These are phyloP conservation scores for Petrocephalus sullivani DNA, from an alignment of 2,797 vertebrate species.

Conservation along the genomic window DNA sequence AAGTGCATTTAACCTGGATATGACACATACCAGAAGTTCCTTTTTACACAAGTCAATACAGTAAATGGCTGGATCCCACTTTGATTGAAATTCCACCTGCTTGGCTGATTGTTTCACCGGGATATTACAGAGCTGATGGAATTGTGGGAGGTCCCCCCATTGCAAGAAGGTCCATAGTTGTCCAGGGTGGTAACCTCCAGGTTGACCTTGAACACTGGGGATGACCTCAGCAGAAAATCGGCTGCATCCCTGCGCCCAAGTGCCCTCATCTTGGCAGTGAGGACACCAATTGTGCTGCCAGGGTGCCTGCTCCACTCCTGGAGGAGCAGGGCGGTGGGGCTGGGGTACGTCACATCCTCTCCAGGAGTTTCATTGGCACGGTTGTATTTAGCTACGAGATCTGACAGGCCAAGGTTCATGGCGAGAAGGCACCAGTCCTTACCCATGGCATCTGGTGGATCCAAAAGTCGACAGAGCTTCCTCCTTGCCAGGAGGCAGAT, in stretches of 20 bases:
- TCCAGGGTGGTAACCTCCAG: conserved; percentile 68
- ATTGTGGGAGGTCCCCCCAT: conserved; percentile 91
- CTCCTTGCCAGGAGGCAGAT: conserved; percentile 77
- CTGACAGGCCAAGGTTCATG: conserved; percentile 92
- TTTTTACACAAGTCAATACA: conserved; percentile 23
- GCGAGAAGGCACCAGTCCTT: conserved; percentile 98
- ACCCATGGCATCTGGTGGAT: conserved; percentile 89
- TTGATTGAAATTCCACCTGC: conserved; percentile 31
- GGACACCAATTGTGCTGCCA: conserved; percentile 77
- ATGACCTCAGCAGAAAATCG: conserved; percentile 86
- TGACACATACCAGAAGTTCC: conserved; percentile 6
- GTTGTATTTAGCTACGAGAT: conserved; percentile 88
- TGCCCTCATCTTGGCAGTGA: conserved; percentile 89
- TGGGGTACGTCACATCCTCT: conserved; percentile 58
- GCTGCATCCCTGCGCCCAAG: conserved; percentile 91
- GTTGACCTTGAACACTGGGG: conserved; percentile 85
- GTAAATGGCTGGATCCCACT: conserved; percentile 25
- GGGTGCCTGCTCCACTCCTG: conserved; percentile 79
- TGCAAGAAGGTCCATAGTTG: conserved; percentile 78
- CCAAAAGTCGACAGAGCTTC: conserved; percentile 88
- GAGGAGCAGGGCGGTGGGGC: conserved; percentile 84
- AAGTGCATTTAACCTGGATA: conserved; percentile 14
- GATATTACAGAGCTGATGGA: conserved; percentile 97
- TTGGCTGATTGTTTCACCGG: conserved; percentile 62
- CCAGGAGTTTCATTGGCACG: conserved; percentile 61